phyloP scores from a whole-genome alignment of 2,113 vertebrate genomes.

The Sylvicapra grimmia region DNA sequence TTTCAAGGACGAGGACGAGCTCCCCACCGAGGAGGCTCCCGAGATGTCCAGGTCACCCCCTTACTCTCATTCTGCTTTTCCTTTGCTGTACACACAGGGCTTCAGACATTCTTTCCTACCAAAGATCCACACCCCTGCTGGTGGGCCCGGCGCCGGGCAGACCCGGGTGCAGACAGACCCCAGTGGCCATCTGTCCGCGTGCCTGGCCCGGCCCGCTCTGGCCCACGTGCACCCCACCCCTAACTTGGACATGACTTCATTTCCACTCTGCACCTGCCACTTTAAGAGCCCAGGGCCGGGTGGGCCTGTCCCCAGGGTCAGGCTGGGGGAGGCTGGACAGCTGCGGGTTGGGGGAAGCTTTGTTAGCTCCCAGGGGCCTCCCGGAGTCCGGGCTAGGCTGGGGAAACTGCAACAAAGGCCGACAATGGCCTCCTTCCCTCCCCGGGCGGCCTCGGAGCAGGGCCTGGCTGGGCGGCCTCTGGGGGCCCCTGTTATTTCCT shows the following conservation, averaged over 20 bases:
- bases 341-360: conserved; percentile 41
- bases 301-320: conserved; percentile 26
- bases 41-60: neutral
- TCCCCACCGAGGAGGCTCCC: neutral
- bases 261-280: conserved; percentile 53
- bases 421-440: conserved; percentile 65
- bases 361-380: conserved; percentile 50
- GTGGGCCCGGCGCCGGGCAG: neutral
- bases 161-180: neutral
- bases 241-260: neutral
- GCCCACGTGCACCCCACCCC: neutral
- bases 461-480: conserved; percentile 43
- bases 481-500: conserved; percentile 69
- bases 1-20: neutral
- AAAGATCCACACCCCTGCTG: neutral
- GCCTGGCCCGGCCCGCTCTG: neutral
- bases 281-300: conserved; percentile 61
- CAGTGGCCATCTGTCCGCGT: neutral
- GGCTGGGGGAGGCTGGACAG: conserved; percentile 17
- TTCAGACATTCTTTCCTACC: neutral
- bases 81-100: neutral
- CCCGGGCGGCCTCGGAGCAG: conserved; percentile 20
- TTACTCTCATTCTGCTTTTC: neutral
- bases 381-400: conserved; percentile 2
- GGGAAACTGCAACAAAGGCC: conserved; percentile 65